Evolutionary conservation across 2,888 invertebrate genomes (phyloP), one percentile per base, ranked within the genome.

Genomic region (Pyralis farinalis): DNA sequence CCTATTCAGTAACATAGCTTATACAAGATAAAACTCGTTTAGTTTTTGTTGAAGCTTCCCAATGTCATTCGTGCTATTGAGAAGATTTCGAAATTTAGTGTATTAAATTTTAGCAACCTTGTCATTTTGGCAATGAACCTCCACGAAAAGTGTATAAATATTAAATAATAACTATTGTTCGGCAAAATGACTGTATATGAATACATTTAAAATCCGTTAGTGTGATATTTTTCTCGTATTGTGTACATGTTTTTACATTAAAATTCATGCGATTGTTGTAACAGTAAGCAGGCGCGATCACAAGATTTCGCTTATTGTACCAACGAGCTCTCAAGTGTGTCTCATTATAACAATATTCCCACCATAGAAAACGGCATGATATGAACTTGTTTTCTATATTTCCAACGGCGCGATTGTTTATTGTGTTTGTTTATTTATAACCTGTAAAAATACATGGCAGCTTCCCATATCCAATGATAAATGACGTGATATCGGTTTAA

Each of bases 291-390:
- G 31, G 38, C 32, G 12, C 51, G 61, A 56, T 68, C 63, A 58
- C 64, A 67, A 67, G 71, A 72, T 75, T 73, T 75, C 73, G 68
- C 73, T 65, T 63, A 65, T 65, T 67, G 64, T 62, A 63, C 51
- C 54, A 49, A 56, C 58, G 53, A 49, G 52, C 59, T 64, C 63
- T 52, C 53, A 49, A 49, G 53, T 58, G 58, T 55, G 61, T 63
- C 63, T 58, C 62, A 61, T 61, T 65, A 65, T 57, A 61, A 55
- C 55, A 51, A 50, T 16, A 55, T 75, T 78, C 77, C 69, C 75
- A 77, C 63, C 62, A 61, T 54, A 55, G 59, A 58, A 56, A 58
- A 58, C 53, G 44, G 46, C 47, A 48, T 44, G 42, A 46, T 50
- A 46, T 52, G 49, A 53, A 51, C 60, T 51, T 56, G 55, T 51